phyloP scores from a whole-genome alignment of 64 coral and sea anemone genomes.

The Actinia equina region DNA sequence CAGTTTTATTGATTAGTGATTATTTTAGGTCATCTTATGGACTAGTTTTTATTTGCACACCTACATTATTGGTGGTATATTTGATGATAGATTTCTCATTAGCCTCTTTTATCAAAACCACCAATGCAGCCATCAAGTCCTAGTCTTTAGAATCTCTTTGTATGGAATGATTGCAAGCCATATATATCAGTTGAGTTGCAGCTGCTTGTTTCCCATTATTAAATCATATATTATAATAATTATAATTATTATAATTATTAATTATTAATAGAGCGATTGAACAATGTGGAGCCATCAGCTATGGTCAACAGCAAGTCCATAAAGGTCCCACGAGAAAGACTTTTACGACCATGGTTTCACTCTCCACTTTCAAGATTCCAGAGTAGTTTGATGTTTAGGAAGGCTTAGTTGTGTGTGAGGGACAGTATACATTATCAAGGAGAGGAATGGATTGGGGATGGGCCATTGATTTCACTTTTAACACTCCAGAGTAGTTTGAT shows the following conservation, averaged over 20 bases:
- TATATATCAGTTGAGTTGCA: conserved; percentile 52
- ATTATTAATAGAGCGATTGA: conserved; percentile 83
- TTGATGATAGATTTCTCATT: no score
- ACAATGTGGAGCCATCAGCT: conserved; percentile 78
- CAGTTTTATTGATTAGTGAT: no score
- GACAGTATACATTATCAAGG: no score
- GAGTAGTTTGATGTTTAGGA: conserved; percentile 15
- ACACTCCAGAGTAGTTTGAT: conserved; percentile 42
- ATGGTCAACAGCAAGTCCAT: conserved; percentile 94
- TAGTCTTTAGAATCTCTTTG: no score
- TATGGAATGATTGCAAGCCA: no score
- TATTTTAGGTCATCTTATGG: no score
- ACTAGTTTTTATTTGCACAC: no score
- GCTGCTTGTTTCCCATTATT: conserved; percentile 79
- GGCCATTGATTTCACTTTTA: background rate
- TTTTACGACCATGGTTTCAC: conserved; percentile 91
- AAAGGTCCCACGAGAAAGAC: conserved; percentile 82
- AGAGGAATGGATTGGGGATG: no score
- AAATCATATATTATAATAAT: background rate
- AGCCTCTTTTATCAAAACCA: no score
- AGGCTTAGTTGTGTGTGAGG: no score
- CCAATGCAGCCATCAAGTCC: no score
- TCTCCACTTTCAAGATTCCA: conserved; percentile 90
- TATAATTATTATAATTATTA: background rate
- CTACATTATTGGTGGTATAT: no score